Evolutionary conservation across 53 echinoderm and acorn worm genomes (phyloP), one percentile per base, ranked within the genome.

Genomic region (Echinometra lucunter): DNA sequence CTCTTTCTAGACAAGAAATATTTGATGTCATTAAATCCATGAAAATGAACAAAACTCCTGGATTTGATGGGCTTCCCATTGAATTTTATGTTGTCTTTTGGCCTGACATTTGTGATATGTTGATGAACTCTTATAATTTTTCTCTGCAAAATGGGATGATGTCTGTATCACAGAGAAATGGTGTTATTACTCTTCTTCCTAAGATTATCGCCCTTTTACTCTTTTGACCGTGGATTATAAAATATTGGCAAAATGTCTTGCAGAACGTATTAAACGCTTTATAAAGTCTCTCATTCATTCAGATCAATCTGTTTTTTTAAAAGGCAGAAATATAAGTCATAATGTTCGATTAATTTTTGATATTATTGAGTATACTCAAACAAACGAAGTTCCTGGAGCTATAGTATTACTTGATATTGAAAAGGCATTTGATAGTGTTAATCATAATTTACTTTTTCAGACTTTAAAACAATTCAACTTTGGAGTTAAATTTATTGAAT

Each of bases 221-320:
- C 91, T 95, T 63, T 89, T 95, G 25, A 95, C 95, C 8, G 91
- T 91, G 16, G 95, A 89, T 53, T 95, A 91, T 80, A 91, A 91
- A 34, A 90, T 95, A 9, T 90, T 95, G n/a, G n/a, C n/a, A n/a
- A n/a, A n/a, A n/a, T n/a, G n/a, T 40, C 25, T 95, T 28, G 95
- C 95, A 44, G 57, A 95, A 49, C 91, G 91, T 37, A 44, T 95
- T 27, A 95, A 95, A 90, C 53, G 37, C 1, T 69, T 70, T 90
- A 89, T 95, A 10, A 23, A 89, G 53, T 42, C 32, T 45, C 90
- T 95, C 37, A 95, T 95, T 90, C 95, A 89, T 57, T 5, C 58
- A 19, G 89, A 89, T 58, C 89, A 57, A 57, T 89, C 89, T 57
- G 93, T n/a, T n/a, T n/a, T n/a, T n/a, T n/a, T n/a, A n/a, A 78